These are phyloP conservation scores for Sminthurinus signatus DNA, from an alignment of 1,140 invertebrate genomes.

Conservation along the genomic window DNA sequence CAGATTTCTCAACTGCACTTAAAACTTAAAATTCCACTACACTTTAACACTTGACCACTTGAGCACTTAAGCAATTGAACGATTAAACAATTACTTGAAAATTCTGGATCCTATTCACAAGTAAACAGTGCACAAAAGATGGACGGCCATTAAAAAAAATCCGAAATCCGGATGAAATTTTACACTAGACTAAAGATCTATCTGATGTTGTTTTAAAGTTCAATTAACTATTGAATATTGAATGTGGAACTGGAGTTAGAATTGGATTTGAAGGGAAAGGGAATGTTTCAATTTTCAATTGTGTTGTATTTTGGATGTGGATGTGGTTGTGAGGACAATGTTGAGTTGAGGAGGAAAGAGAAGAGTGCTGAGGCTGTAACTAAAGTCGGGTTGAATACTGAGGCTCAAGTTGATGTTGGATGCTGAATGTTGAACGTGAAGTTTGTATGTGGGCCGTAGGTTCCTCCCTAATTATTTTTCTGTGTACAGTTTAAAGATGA, in stretches of 20 bases:
- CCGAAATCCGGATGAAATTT: too few relatives aligned
- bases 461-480: conserved; percentile 25
- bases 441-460: conserved; percentile 10
- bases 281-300: neutral
- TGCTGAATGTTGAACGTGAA: neutral
- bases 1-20: neutral
- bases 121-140: too few relatives aligned
- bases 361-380: too few relatives aligned
- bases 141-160: too few relatives aligned
- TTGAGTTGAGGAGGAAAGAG: too few relatives aligned
- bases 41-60: neutral
- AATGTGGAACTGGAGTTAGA: neutral
- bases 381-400: too few relatives aligned
- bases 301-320: neutral
- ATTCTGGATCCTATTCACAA: too few relatives aligned
- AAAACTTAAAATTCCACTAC: neutral
- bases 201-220: too few relatives aligned
- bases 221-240: too few relatives aligned
- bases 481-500: too few relatives aligned
- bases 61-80: neutral
- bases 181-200: too few relatives aligned
- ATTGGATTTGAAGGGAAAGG: neutral
- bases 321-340: neutral
- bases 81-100: too few relatives aligned
- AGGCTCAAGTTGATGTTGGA: neutral